Evolutionary conservation across 2,888 invertebrate genomes (phyloP), one percentile per base, ranked within the genome.

Genomic region (Spisula subtruncata): DNA sequence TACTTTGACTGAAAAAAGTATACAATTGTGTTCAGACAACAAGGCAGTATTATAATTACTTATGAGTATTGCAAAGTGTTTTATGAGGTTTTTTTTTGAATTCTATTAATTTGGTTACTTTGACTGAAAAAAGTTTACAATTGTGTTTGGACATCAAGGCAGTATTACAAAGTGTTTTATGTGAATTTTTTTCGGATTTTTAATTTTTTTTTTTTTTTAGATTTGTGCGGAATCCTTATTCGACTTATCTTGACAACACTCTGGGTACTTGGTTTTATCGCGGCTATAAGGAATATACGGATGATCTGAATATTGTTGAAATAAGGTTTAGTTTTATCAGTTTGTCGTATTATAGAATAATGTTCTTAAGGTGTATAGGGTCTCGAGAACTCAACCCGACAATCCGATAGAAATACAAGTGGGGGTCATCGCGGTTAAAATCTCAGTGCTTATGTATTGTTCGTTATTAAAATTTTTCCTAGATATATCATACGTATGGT

Each of bases 311-410:
- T 75, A 79, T 14, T 79, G 46, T 79, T 46, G 75, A 85, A 75
- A 75, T 25, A 75, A 12, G 54, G 85, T 54, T 79, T 85, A 79
- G 51, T 66, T 75, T 85, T 85, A 85, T 85, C 85, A 51, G 32
- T 25, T 12, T 66, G 60, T n/a, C 25, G 60, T n/a, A 41, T 41
- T 41, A 41, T 41, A 41, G 41, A 41, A 41, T 41, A 25, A 25
- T 1, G n/a, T 25, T 25, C 60, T n/a, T 66, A 25, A 0, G 0
- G 25, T 10, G 60, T 66, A 56, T 20, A 20, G 41, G n/a, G 51
- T 16, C 25, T 66, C 0, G 60, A 25, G 25, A 66, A 25, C 60
- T n/a, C 25, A 25, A 25, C 60, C 60, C n/a, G 60, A 5, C 60
- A 25, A 66, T 0, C 18, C 32, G 32, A 75, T 75, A 25, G 16